Evolutionary conservation across 1,140 invertebrate species (phyloP).

Genomic region (Drosophila prosaltans): DNA sequence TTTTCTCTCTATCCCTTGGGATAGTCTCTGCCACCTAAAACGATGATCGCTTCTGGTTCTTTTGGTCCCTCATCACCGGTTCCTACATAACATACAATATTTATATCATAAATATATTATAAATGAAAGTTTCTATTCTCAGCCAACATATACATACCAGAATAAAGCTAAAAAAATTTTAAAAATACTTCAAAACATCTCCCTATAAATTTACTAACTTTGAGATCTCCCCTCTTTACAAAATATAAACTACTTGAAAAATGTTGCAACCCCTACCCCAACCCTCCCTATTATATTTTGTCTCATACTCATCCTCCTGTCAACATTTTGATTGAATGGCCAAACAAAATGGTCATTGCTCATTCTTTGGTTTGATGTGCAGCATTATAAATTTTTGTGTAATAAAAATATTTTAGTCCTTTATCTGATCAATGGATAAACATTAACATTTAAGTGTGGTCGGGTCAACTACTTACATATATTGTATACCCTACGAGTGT

Average conservation of each 20-base stretch:
- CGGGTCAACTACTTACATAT: background rate
- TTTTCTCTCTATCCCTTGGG: no score
- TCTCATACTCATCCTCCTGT: slow-evolving; percentile 13
- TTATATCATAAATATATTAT: no score
- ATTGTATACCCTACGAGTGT: background rate
- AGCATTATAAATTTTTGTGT: slow-evolving; percentile 19
- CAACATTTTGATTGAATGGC: slow-evolving; percentile 19
- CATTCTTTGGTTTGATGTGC: slow-evolving; percentile 12
- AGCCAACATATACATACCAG: no score
- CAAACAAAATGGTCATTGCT: slow-evolving; percentile 27
- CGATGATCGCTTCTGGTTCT: no score
- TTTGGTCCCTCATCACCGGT: no score
- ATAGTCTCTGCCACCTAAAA: no score
- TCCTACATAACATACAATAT: no score
- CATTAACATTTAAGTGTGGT: slow-evolving; percentile 26
- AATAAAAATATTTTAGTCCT: slow-evolving; percentile 37
- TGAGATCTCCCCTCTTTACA: background rate
- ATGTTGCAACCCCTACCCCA: background rate
- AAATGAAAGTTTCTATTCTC: no score
- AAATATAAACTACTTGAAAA: slow-evolving; percentile 12
- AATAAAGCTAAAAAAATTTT: background rate
- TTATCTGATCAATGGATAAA: slow-evolving; percentile 15
- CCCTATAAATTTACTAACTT: background rate
- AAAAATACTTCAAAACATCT: background rate
- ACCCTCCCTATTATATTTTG: background rate